A percentile compares a stretch with the other conserved stretches of the same genome.
phyloP scores from a whole-genome alignment of 2,797 vertebrate species.

The Mormyrops attenuatus region DNA sequence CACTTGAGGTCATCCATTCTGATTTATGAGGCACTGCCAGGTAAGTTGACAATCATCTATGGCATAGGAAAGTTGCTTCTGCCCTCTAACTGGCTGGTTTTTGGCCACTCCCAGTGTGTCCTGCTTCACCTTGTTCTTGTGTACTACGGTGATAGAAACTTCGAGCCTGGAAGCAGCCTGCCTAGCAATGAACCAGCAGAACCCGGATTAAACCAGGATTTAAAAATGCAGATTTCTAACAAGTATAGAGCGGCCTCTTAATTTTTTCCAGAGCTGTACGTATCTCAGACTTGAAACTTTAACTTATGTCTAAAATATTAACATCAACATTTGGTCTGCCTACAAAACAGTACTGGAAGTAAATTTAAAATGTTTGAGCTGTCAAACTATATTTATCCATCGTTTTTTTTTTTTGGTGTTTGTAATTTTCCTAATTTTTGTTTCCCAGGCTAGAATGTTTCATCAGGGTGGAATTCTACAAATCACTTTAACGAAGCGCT shows the following conservation, averaged over 20 bases:
- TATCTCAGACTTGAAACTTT: not conserved
- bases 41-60: not conserved
- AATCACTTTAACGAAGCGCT: constrained; percentile 18
- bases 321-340: constrained; percentile 35
- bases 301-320: constrained; percentile 27
- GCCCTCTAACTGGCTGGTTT: not conserved
- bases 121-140: not conserved
- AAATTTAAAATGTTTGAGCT: constrained; percentile 38
- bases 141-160: not conserved
- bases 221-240: not conserved
- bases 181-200: not conserved
- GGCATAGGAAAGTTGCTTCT: not conserved
- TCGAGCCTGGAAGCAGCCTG: not conserved
- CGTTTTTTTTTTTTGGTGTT: constrained; percentile 32
- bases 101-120: not conserved
- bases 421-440: constrained; percentile 39
- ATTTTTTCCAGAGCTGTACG: not conserved
- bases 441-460: constrained; percentile 52
- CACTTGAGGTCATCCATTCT: not conserved
- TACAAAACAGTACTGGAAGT: constrained; percentile 18
- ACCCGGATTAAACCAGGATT: not conserved
- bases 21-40: not conserved
- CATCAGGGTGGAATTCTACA: constrained; percentile 47
- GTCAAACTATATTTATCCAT: constrained; percentile 52
- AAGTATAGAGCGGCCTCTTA: not conserved